Base-by-base conservation (phyloP, 37 sponge, comb jelly and placozoan species). In the Agelas oroides region DNA sequence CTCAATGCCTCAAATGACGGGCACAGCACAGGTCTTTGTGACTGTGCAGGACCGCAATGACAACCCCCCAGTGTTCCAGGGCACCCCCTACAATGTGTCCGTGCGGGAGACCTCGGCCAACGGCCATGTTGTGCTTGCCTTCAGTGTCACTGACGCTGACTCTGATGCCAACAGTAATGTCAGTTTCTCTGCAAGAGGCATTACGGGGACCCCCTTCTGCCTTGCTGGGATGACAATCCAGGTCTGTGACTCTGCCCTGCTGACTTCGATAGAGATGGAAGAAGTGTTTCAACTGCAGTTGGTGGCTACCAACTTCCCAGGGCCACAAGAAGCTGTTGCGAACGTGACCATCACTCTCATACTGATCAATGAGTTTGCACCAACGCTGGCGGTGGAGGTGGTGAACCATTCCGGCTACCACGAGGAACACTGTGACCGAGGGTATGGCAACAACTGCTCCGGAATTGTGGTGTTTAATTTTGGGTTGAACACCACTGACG, bases 31-130 rank as follows among this genome's bases (percentile, higher is more conserved):
- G 39, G 86, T 94, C 28, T 81, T 56, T 21, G 53, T 94, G 25
- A 64, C 38, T 31, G 76, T 94, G 41, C 28, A 40, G 20, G 87
- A 94, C 80, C 62, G 68, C 25, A 91, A 94, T 71, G 92, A 94
- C 77, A 87, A 88, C 40, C 66, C 86, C 31, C 88, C 91, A 27
- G 30, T 67, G 39, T 94, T 94, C 41, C 24, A 37, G 14, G 82
- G 60, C 5, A 66, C 75, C 41, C 86, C 86, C 14, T 91, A 88
- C 68, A 59, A 25, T 34, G 81, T 40, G 12, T 39, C 32, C 34
- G 77, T 94, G 0, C 36, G 37, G 24, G 92, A 91, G 70, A 82
- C 77, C 28, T 81, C 86, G 20, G 25, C 38, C 1, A 55, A 88
- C 77, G 81, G 66, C 0, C 3, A 28, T 40, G 67, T 81, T 24